phyloP scores from a whole-genome alignment of 2,113 vertebrate species.

The Varanus komodoensis region DNA sequence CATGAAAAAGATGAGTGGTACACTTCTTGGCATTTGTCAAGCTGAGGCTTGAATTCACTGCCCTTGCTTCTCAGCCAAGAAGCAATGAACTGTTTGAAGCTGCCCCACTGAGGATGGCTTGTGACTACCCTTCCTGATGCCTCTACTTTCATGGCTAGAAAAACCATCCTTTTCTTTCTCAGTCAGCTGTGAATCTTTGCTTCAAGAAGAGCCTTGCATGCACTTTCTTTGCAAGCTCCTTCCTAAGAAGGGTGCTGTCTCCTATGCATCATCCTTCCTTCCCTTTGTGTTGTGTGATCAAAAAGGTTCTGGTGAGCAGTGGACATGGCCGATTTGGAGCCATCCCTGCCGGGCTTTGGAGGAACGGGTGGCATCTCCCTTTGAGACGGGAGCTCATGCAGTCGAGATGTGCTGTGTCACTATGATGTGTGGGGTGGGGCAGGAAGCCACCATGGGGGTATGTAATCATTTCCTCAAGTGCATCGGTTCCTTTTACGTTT shows the following conservation, averaged over 20 bases:
- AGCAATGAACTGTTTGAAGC: background rate
- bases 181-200: background rate
- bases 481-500: background rate
- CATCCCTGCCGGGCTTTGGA: background rate
- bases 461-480: background rate
- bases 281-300: background rate
- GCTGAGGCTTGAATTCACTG: background rate
- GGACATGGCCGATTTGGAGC: background rate
- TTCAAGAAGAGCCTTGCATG: background rate
- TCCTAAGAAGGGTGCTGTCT: background rate
- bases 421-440: background rate
- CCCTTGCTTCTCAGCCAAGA: background rate
- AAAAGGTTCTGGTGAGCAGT: background rate
- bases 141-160: background rate
- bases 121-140: background rate
- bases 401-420: background rate
- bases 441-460: background rate
- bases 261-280: background rate
- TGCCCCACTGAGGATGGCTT: background rate
- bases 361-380: background rate
- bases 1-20: background rate
- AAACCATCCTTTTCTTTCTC: background rate
- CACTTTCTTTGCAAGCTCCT: background rate
- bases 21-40: background rate
- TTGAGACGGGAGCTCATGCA: background rate